Conservation (phyloP, 2,888 invertebrate species). For the Drosophila acutilabella region DNA sequence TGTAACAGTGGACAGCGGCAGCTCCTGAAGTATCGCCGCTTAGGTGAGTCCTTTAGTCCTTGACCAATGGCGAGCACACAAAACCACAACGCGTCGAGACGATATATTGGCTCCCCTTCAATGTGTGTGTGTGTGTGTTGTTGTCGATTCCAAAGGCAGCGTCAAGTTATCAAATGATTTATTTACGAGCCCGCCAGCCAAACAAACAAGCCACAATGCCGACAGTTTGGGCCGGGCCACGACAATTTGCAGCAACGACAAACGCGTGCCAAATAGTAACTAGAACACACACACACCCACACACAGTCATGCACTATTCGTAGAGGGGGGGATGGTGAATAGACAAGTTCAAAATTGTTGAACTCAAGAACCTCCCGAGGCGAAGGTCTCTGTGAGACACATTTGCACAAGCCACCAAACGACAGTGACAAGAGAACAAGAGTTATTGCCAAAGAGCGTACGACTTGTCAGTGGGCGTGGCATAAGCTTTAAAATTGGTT, state of each 20-base stretch:
- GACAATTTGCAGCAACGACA: constrained; percentile 64
- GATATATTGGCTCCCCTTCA: constrained; percentile 28
- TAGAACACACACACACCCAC: constrained; percentile 18
- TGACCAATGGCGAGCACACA: constrained; percentile 55
- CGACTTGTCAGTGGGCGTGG: constrained; percentile 29
- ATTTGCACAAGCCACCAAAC: constrained; percentile 47
- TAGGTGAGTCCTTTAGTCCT: constrained; percentile 65
- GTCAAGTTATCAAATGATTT: constrained; percentile 80
- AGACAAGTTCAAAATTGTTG: constrained; percentile 70
- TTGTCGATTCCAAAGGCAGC: constrained; percentile 56
- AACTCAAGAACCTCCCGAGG: constrained; percentile 53
- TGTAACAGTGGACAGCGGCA: constrained; percentile 65
- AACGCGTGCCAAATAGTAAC: constrained; percentile 61
- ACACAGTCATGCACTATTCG: not conserved
- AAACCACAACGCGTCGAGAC: constrained; percentile 36
- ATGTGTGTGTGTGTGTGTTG: constrained; percentile 13
- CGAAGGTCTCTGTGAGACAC: constrained; percentile 44
- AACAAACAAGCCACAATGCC: constrained; percentile 69
- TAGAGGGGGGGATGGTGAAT: not conserved
- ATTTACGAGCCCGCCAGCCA: constrained; percentile 76
- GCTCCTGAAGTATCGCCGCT: constrained; percentile 45
- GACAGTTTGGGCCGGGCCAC: constrained; percentile 36
- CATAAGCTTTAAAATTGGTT: constrained; percentile 35
- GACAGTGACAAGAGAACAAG: constrained; percentile 59
- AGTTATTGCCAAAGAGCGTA: constrained; percentile 61